These are phyloP conservation scores for Branchinecta lindahli DNA, from an alignment of 1,140 invertebrate species.

Conservation along the genomic window DNA sequence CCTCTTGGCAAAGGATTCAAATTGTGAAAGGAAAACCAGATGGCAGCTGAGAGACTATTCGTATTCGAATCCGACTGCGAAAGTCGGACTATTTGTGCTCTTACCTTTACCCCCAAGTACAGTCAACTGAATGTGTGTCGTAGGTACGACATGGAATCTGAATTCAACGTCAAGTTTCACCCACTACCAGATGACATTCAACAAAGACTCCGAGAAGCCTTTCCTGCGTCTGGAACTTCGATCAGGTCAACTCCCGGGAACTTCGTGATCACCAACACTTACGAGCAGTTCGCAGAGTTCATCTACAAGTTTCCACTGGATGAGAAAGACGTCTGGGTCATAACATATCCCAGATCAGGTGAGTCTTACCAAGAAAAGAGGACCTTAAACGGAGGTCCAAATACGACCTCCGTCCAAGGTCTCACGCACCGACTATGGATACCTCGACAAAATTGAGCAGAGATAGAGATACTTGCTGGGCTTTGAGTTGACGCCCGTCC, in stretches of 20 bases:
- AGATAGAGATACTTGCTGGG: not conserved
- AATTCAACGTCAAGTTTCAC: not conserved
- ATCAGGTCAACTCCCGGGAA: not conserved
- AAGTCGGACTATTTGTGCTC: no score
- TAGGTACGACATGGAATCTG: no score
- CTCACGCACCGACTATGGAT: not conserved
- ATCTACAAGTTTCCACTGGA: constrained; percentile 2
- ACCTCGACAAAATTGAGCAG: not conserved
- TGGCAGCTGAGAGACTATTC: no score
- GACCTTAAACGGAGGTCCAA: not conserved
- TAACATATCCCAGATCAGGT: not conserved
- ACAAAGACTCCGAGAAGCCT: not conserved
- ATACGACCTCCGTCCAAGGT: not conserved
- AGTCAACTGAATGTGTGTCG: no score
- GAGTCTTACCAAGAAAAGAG: not conserved
- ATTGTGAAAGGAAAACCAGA: no score
- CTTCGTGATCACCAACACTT: not conserved
- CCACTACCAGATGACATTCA: not conserved
- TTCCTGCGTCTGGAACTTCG: not conserved
- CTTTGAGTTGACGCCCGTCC: no score
- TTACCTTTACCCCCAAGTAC: no score
- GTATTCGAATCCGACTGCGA: no score
- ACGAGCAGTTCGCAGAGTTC: not conserved
- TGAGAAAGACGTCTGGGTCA: not conserved
- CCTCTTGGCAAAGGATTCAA: no score